phyloP scores from a whole-genome alignment of 2,888 invertebrate species.

The Alviniconcha strummeri region DNA sequence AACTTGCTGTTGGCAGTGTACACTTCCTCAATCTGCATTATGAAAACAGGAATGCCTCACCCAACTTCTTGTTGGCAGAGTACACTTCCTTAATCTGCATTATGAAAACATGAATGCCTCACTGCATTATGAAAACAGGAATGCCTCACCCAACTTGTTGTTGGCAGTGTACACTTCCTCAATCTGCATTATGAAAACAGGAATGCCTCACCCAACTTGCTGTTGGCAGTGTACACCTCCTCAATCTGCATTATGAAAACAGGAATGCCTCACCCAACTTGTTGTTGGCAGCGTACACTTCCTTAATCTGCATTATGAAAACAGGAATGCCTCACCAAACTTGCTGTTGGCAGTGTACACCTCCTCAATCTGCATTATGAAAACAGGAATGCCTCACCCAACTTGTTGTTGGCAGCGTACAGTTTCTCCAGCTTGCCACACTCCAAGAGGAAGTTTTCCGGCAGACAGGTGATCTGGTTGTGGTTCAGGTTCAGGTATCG shows the following conservation, averaged over 20 bases:
- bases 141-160: slow-evolving; percentile 60
- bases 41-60: too few species aligned
- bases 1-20: slow-evolving; percentile 59
- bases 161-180: slow-evolving; percentile 55
- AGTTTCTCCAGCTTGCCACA: slow-evolving; percentile 58
- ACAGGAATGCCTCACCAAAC: slow-evolving; percentile 50
- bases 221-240: slow-evolving; percentile 55
- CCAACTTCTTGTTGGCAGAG: too few species aligned
- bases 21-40: too few species aligned
- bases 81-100: too few species aligned
- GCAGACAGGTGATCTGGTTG: slow-evolving; percentile 57
- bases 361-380: slow-evolving; percentile 44
- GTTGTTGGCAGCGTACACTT: slow-evolving; percentile 59
- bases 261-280: slow-evolving; percentile 52
- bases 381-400: slow-evolving; percentile 51
- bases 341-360: slow-evolving; percentile 58
- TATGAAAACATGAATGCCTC: too few species aligned
- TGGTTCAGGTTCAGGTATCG: slow-evolving; percentile 58
- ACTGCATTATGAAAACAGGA: too few species aligned
- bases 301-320: slow-evolving; percentile 48
- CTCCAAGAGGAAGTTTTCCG: slow-evolving; percentile 57
- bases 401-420: slow-evolving; percentile 56
- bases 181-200: slow-evolving; percentile 30
- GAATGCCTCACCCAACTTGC: slow-evolving; percentile 55
- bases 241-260: slow-evolving; percentile 42